Base-by-base conservation (phyloP, 2,888 invertebrate species). In the Drosophila conformis region DNA sequence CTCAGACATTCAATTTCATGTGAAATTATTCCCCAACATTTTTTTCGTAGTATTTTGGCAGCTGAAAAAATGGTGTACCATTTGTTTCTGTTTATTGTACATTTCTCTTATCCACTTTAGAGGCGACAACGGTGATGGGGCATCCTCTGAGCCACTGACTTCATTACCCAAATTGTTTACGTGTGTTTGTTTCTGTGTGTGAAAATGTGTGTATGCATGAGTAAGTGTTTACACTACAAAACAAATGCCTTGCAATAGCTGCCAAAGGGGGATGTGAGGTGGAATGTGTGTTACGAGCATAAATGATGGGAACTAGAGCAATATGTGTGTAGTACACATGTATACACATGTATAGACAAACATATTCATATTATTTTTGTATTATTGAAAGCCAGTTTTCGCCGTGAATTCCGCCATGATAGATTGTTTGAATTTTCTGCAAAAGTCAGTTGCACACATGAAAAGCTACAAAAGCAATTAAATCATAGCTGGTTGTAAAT, bases 1-100 rank as follows among this genome's bases (percentile, higher is more conserved):
- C 76, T 81, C 81, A 83, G 78, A 81, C 82, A 83, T 83, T 83
- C 82, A 81, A 83, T 83, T 83, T 81, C 83, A 83, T 83, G 82
- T 83, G 76, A 83, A 83, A 83, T 83, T 83, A 83, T 83, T 83
- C 83, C 69, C 62, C 35, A 80, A 66, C 77, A 69, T 79, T 76
- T 76, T 68, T 51, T 48, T 68, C 25, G 40, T 59, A 27, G 35
- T 49, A 42, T 38, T 53, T 53, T 42, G 59, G 51, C 63, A 57
- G 75, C 51, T 56, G 25, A 69, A 80, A 79, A 82, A 68, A 82
- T 78, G 68, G 77, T 69, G 74, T 75, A 75, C 71, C 75, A 80
- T 82, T 82, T 82, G 82, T 82, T 82, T 82, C 80, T 75, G 80
- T 82, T 78, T 82, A 80, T 82, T 82, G 82, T 82, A 80, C 80